A percentile compares a stretch with the other conserved stretches of the same genome.
These are phyloP conservation scores for Magallana ariakensis DNA, from an alignment of 1,140 invertebrate species.

Conservation along the genomic window DNA sequence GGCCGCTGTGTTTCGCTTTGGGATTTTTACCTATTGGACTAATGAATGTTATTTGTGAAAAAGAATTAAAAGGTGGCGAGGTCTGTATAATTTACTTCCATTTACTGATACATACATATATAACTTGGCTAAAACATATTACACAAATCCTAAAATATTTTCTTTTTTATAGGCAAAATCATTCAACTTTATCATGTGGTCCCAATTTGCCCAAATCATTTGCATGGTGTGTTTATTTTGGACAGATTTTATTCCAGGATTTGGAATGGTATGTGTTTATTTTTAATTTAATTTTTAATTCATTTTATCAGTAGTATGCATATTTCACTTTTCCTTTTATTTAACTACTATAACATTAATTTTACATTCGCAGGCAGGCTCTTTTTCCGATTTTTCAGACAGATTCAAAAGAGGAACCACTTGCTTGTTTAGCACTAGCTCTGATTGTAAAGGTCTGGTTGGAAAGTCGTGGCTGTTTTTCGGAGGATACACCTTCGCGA, in stretches of 20 bases:
- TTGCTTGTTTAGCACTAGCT: slow-evolving; percentile 60
- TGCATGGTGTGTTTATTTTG: slow-evolving; percentile 63
- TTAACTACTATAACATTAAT: not conserved
- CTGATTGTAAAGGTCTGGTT: slow-evolving; percentile 54
- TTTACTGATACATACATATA: too few relatives aligned
- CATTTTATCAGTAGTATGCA: not conserved
- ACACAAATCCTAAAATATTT: not conserved
- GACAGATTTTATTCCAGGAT: slow-evolving; percentile 66
- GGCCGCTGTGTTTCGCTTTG: slow-evolving; percentile 61
- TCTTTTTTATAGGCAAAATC: slow-evolving; percentile 59
- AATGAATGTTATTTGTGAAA: slow-evolving; percentile 60
- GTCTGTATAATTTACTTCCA: slow-evolving; percentile 12
- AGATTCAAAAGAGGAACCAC: slow-evolving; percentile 50
- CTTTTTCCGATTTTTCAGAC: slow-evolving; percentile 50
- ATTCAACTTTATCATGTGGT: slow-evolving; percentile 64
- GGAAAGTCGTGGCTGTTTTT: slow-evolving; percentile 65
- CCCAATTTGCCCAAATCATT: slow-evolving; percentile 58
- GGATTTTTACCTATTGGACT: slow-evolving; percentile 61
- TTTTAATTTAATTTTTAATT: too few relatives aligned
- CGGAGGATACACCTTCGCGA: slow-evolving; percentile 60
- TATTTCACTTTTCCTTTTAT: not conserved
- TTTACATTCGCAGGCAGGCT: slow-evolving; percentile 57
- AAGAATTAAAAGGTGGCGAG: slow-evolving; percentile 58
- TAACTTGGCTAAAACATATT: too few relatives aligned
- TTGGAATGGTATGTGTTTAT: slow-evolving; percentile 60